Percentiles rank a stretch among this genome's conserved stretches.
phyloP scores from a whole-genome alignment of 2,797 vertebrate genomes.

The Lophius americanus region DNA sequence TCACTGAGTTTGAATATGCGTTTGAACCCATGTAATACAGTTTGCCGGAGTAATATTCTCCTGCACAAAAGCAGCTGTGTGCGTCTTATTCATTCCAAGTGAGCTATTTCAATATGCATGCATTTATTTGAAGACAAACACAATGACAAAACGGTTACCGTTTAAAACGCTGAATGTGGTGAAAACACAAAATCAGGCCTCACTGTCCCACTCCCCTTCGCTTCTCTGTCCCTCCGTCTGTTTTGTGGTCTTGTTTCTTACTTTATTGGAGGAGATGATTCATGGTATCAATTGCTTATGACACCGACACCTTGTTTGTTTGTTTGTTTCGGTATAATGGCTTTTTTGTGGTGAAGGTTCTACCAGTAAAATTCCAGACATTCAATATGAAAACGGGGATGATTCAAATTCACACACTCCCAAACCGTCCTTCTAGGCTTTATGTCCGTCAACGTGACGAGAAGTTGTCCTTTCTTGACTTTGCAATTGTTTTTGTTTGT shows the following conservation, averaged over 20 bases:
- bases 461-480: slow-evolving; percentile 34
- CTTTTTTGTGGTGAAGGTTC: slow-evolving; percentile 28
- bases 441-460: slow-evolving; percentile 23
- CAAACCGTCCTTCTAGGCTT: background rate
- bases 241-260: slow-evolving; percentile 2
- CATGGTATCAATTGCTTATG: slow-evolving; percentile 56
- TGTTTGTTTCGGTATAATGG: slow-evolving; percentile 67
- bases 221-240: slow-evolving; percentile 17
- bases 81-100: slow-evolving; percentile 42
- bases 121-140: slow-evolving; percentile 58
- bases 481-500: slow-evolving; percentile 34
- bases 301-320: slow-evolving; percentile 28
- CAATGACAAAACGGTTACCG: slow-evolving; percentile 48
- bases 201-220: slow-evolving; percentile 19
- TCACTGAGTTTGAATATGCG: slow-evolving; percentile 57
- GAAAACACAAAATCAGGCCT: slow-evolving; percentile 41
- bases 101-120: slow-evolving; percentile 58
- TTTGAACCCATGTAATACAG: slow-evolving; percentile 45
- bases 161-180: slow-evolving; percentile 48
- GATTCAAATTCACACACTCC: slow-evolving; percentile 8
- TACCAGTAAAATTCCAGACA: slow-evolving; percentile 42
- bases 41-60: slow-evolving; percentile 48
- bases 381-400: slow-evolving; percentile 36
- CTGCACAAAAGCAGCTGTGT: slow-evolving; percentile 53
- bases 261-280: slow-evolving; percentile 39